Evolutionary conservation across 1,140 invertebrate genomes (phyloP).

Genomic region (Portunus trituberculatus): DNA sequence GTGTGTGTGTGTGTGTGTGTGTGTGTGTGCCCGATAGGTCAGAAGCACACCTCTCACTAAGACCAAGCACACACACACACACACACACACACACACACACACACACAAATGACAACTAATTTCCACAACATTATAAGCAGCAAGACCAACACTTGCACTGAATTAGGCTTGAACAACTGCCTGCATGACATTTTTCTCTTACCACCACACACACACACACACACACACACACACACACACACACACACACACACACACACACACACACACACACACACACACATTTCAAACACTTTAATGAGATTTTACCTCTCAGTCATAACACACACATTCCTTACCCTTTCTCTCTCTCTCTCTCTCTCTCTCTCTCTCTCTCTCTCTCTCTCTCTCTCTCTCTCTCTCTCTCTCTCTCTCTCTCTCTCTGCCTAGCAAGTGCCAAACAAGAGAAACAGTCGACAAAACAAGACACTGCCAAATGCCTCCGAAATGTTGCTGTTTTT

Average conservation of each 20-base stretch:
- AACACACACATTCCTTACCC: not conserved
- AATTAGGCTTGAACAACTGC: no score
- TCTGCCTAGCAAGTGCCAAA: not conserved
- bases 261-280: slow-evolving; percentile 11
- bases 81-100: no score
- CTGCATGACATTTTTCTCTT: no score
- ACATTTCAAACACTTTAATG: not conserved
- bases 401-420: slow-evolving; percentile 37
- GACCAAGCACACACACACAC: no score
- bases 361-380: not conserved
- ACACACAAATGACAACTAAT: no score
- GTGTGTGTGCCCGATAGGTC: not conserved
- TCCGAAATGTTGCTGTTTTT: no score
- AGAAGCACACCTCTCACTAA: not conserved
- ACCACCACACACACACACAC: no score
- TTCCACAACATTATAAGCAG: no score
- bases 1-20: slow-evolving; percentile 1
- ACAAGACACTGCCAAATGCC: not conserved
- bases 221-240: no score
- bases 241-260: not conserved
- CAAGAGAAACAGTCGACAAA: not conserved
- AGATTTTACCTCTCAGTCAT: not conserved
- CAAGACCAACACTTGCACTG: no score
- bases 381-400: slow-evolving; percentile 36
- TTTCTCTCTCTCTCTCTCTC: not conserved